Evolutionary conservation across 2,888 invertebrate species (phyloP).

Genomic region (Exocentrus adspersus): DNA sequence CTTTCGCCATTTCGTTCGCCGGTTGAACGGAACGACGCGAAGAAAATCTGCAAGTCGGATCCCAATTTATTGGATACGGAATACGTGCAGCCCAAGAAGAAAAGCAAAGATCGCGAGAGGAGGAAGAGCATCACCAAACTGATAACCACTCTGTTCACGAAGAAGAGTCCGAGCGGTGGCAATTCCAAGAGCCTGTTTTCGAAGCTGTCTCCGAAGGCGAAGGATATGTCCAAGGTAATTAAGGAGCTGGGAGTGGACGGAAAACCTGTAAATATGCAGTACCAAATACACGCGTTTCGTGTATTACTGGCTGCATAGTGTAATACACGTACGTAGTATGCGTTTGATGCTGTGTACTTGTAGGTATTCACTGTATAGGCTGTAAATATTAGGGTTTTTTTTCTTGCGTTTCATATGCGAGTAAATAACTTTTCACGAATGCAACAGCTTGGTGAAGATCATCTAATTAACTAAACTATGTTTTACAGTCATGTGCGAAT

Average conservation of each 20-base stretch:
- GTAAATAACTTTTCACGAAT: slow-evolving; percentile 14
- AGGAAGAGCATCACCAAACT: slow-evolving; percentile 86
- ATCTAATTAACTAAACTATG: slow-evolving; percentile 43
- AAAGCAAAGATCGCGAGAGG: slow-evolving; percentile 74
- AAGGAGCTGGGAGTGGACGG: no score
- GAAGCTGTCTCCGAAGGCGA: slow-evolving; percentile 71
- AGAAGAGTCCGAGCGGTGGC: slow-evolving; percentile 66
- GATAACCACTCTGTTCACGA: slow-evolving; percentile 83
- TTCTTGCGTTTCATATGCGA: slow-evolving; percentile 8
- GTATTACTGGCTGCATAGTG: no score
- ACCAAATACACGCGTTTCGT: no score
- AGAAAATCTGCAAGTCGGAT: slow-evolving; percentile 60
- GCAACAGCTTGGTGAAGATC: neutral
- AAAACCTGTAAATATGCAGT: no score
- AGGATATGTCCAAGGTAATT: slow-evolving; percentile 72
- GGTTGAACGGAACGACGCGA: slow-evolving; percentile 31
- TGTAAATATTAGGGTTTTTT: neutral
- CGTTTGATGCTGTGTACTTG: neutral
- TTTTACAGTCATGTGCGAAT: slow-evolving; percentile 71
- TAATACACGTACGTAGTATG: no score
- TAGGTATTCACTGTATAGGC: slow-evolving; percentile 7
- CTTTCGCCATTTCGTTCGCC: slow-evolving; percentile 20
- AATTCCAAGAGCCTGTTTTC: slow-evolving; percentile 66
- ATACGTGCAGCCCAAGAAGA: slow-evolving; percentile 58
- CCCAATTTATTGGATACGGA: slow-evolving; percentile 58